Percentiles rank a stretch among this genome's conserved stretches.
Conservation (phyloP, 2,797 vertebrate species). For the Neostethus bicornis region DNA sequence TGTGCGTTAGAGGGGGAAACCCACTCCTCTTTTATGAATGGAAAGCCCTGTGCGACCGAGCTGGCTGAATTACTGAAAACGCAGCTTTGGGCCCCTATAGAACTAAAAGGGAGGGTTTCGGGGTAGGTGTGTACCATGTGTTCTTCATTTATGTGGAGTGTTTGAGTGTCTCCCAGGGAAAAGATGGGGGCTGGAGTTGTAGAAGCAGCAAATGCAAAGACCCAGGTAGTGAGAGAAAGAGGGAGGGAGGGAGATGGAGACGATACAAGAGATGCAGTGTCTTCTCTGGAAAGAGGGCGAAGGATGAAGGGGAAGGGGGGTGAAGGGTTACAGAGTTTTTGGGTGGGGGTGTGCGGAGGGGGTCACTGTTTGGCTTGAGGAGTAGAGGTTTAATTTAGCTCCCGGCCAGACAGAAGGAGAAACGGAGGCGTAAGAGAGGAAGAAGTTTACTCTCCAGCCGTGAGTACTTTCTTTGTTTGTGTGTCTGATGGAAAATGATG, state of each 20-base stretch:
- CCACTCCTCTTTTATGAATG: slow-evolving; percentile 77
- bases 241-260: slow-evolving; percentile 57
- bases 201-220: slow-evolving; percentile 71
- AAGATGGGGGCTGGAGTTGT: slow-evolving; percentile 73
- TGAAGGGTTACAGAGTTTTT: slow-evolving; percentile 7
- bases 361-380: slow-evolving; percentile 80
- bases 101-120: slow-evolving; percentile 44
- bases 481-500: slow-evolving; percentile 15
- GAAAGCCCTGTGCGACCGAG: slow-evolving; percentile 74
- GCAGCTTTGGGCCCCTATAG: slow-evolving; percentile 65
- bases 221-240: slow-evolving; percentile 77
- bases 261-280: slow-evolving; percentile 85
- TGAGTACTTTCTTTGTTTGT: slow-evolving; percentile 64
- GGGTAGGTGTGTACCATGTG: slow-evolving; percentile 71
- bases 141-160: slow-evolving; percentile 83
- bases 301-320: slow-evolving; percentile 57
- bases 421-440: slow-evolving; percentile 22
- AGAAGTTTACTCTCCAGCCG: slow-evolving; percentile 47
- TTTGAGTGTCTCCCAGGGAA: slow-evolving; percentile 79
- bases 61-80: slow-evolving; percentile 67
- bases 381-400: slow-evolving; percentile 82
- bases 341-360: slow-evolving; percentile 21
- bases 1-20: slow-evolving; percentile 50
- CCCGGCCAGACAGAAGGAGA: slow-evolving; percentile 59
- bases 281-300: slow-evolving; percentile 79